phyloP scores from a whole-genome alignment of 2,113 vertebrate genomes.

The Tylochromis polylepis region DNA sequence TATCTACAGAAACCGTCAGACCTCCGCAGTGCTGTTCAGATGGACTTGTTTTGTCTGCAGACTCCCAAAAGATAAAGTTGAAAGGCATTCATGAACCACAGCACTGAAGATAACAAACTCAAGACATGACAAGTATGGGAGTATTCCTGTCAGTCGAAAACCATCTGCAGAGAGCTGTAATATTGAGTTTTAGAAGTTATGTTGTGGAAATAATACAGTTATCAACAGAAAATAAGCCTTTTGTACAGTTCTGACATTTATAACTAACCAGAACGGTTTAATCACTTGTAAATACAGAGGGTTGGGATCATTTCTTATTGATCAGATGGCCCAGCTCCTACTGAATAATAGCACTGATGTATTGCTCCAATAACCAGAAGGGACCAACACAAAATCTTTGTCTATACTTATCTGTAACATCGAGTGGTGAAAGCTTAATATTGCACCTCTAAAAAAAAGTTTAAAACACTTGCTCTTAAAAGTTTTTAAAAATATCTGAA shows the following conservation, averaged over 20 bases:
- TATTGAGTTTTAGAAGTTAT: background rate
- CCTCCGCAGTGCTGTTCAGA: background rate
- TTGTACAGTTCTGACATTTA: background rate
- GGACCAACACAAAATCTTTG: background rate
- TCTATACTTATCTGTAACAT: background rate
- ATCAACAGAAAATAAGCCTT: background rate
- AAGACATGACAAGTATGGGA: background rate
- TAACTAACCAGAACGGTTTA: background rate
- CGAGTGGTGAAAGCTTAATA: accelerated
- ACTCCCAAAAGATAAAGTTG: background rate
- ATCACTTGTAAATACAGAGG: background rate
- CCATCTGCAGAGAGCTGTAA: background rate
- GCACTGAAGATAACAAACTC: background rate
- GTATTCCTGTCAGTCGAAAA: accelerated
- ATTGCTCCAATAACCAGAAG: background rate
- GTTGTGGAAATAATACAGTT: background rate
- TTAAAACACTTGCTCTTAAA: background rate
- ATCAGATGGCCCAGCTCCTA: background rate
- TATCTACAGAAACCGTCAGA: background rate
- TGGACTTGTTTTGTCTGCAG: background rate
- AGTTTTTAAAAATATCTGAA: background rate
- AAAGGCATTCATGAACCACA: background rate
- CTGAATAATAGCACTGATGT: background rate
- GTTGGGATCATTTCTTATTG: background rate
- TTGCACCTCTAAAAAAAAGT: background rate